Percentiles rank a stretch among this genome's conserved stretches.
These are phyloP conservation scores for Hemiscyllium ocellatum DNA, from an alignment of 2,113 vertebrate genomes.

Conservation along the genomic window DNA sequence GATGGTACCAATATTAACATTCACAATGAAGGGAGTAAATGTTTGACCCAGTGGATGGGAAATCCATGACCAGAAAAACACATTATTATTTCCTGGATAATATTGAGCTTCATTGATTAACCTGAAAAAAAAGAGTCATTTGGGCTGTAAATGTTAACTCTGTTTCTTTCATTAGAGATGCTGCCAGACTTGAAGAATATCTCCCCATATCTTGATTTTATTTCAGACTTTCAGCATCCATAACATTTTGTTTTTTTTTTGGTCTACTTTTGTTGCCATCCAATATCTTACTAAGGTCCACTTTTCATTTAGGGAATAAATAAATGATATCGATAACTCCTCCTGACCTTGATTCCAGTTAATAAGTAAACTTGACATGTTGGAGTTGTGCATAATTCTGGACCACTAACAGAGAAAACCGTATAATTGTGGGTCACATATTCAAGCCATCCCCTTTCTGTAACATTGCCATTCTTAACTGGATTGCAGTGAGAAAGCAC, in stretches of 20 bases:
- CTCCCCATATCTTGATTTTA: too few species aligned
- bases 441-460: background rate
- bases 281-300: background rate
- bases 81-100: background rate
- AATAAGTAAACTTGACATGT: background rate
- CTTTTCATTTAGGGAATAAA: background rate
- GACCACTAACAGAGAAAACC: background rate
- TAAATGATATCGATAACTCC: background rate
- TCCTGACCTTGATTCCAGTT: background rate
- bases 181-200: too few species aligned
- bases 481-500: background rate
- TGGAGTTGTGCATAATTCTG: background rate
- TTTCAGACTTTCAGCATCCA: too few species aligned
- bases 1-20: background rate
- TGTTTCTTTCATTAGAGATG: too few species aligned
- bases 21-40: background rate
- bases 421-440: background rate
- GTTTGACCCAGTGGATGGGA: background rate
- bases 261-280: background rate
- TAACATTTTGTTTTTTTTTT: background rate
- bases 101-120: background rate
- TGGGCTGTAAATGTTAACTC: too few species aligned
- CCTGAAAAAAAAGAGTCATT: too few species aligned
- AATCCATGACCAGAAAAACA: background rate
- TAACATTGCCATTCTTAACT: background rate